A percentile compares a stretch with the other conserved stretches of the same genome.
phyloP scores from a whole-genome alignment of 2,888 invertebrate genomes.

The Ophion ventricosus region DNA sequence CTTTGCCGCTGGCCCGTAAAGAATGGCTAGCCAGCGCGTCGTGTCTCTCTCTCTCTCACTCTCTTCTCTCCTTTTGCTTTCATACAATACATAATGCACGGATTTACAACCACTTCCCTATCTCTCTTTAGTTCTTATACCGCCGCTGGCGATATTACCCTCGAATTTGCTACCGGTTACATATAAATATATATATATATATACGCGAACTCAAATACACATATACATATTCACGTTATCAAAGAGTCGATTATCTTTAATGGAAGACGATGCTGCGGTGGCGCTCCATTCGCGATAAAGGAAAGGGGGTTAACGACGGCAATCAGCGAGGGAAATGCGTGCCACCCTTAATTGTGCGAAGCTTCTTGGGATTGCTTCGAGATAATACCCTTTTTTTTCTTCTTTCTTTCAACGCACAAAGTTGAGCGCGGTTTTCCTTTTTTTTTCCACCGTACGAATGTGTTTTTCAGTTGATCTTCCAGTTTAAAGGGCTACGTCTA shows the following conservation, averaged over 20 bases:
- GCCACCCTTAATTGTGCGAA: constrained; percentile 32
- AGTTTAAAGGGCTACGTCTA: too few relatives aligned
- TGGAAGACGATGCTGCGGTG: constrained; percentile 39
- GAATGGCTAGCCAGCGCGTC: constrained; percentile 47
- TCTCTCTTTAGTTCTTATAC: constrained; percentile 31
- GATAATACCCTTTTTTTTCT: background rate
- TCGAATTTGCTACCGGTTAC: constrained; percentile 36
- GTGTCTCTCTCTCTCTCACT: constrained; percentile 41
- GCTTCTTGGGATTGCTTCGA: constrained; percentile 7
- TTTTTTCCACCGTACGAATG: too few relatives aligned
- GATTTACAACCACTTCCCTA: constrained; percentile 73
- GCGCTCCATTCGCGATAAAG: constrained; percentile 30
- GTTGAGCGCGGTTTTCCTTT: too few relatives aligned
- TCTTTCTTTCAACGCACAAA: background rate
- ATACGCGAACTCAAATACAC: background rate
- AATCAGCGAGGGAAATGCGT: constrained; percentile 41
- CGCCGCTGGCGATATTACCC: constrained; percentile 45
- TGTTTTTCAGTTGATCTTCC: too few relatives aligned
- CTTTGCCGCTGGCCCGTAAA: constrained; percentile 51
- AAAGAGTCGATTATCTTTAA: constrained; percentile 54
- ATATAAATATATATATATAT: background rate
- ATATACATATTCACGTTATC: background rate
- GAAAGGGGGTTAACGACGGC: constrained; percentile 39
- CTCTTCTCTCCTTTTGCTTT: constrained; percentile 65
- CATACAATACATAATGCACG: constrained; percentile 74